A percentile compares a stretch with the other conserved stretches of the same genome.
These are phyloP conservation scores for Orthonyx spaldingii DNA, from an alignment of 2,113 vertebrate genomes.

Conservation along the genomic window DNA sequence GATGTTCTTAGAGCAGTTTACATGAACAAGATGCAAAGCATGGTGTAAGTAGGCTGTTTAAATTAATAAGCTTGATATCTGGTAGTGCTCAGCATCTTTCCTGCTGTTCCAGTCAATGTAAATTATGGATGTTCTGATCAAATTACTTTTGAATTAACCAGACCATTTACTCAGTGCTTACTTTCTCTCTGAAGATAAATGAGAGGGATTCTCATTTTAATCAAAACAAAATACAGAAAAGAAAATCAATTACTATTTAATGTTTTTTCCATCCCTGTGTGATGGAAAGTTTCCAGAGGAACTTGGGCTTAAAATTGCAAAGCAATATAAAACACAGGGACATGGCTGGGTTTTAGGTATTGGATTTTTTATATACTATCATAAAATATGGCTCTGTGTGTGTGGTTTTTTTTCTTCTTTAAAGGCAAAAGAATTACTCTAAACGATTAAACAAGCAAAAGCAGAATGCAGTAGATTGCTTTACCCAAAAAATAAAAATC, in stretches of 20 bases:
- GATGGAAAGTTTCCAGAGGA: slow-evolving; percentile 18
- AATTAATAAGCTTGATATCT: background rate
- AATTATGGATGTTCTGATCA: slow-evolving; percentile 39
- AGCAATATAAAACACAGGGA: background rate
- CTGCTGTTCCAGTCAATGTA: slow-evolving; percentile 11
- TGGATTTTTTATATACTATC: background rate
- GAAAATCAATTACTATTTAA: slow-evolving; percentile 49
- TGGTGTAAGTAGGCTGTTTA: background rate
- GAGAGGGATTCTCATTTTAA: slow-evolving; percentile 37
- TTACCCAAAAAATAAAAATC: background rate
- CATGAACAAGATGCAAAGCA: background rate
- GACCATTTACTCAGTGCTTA: slow-evolving; percentile 30
- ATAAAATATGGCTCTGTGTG: background rate
- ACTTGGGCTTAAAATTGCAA: background rate
- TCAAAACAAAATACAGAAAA: slow-evolving; percentile 35
- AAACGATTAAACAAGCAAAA: background rate
- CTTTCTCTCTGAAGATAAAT: slow-evolving; percentile 23
- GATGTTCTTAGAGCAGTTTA: background rate
- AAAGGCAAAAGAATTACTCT: background rate
- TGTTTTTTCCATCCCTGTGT: background rate
- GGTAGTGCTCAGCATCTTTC: background rate
- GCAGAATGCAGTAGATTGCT: background rate
- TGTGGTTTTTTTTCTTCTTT: no score
- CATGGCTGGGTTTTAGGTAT: background rate
- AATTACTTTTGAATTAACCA: slow-evolving; percentile 49